Evolutionary conservation across 1,140 invertebrate species (phyloP), one percentile per base, ranked within the genome.

Genomic region (Megathymus violae): DNA sequence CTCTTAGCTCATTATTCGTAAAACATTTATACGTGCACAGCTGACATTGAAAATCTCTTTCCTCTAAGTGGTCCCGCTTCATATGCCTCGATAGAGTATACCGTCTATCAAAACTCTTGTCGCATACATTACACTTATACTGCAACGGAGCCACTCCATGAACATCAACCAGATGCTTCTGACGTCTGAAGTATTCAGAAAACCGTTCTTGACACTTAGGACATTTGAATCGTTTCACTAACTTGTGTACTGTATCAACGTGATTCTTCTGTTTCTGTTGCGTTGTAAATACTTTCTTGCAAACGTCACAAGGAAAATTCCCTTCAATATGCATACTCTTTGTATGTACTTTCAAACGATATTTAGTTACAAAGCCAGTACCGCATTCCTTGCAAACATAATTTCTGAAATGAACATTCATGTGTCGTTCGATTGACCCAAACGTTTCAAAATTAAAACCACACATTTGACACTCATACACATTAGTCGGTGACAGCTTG

Each of bases 361-460:
- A 87, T 66, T 82, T 87, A 0, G 85, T 90, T 0, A 88, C 78
- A 34, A 88, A 90, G 0, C 88, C 88, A 0, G 85, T 76, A 0
- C 88, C 88, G 15, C 88, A 90, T 7, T 88, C 83, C 4, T 79
- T 82, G 59, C 88, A 90, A 0, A 90, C 85, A 17, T 88, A 88
- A 22, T 90, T 90, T 36, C 88, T 80, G 25, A 74, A 90, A 60
- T 90, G 88, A 0, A 82, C 74, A 16, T 90, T 90, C 88, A 90
- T 90, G 52, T 90, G 88, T 0, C 88, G 25, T 34, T 90, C 88
- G 6, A 90, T 87, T 0, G 85, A 80, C 0, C 88, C 88, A 25
- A 90, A 90, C 0, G 85, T 88, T 46, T 88, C 85, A 22, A 87
- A 89, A 11, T 67, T 84, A 27, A 84, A 88, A 0, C 81, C 80